Base-by-base conservation (phyloP, 2,888 invertebrate species). In the Ditylenchus weischeri region DNA sequence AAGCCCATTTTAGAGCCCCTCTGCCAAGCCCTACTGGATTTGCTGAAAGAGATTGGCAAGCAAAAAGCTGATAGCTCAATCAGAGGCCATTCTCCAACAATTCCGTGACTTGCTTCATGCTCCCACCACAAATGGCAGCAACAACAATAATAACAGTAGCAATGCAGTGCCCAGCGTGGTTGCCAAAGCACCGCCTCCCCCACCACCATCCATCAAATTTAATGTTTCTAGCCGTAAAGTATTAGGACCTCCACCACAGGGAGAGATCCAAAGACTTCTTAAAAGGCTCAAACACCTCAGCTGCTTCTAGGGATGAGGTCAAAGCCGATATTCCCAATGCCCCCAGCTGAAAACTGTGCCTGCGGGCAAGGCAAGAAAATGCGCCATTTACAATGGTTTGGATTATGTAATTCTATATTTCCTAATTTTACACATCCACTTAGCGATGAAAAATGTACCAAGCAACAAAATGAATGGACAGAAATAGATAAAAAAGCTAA, bases 321-420 rank as follows among this genome's bases (percentile, higher is more conserved):
- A 43, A 38, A 13, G 64, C 54, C 18, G 72, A 71, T 21, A 68
- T 72, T 38, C 72, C 73, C 8, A 75, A 51, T 15, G 86, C n/a
- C 86, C 76, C 87, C 90, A 92, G 15, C 92, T 92, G 80, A 92
- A 92, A 83, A 90, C 91, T 80, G 93, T 91, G 0, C 94, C 94
- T 0, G 89, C 90, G 69, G 94, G n/a, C n/a, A 95, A n/a, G 91
- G 90, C 84, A 89, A 90, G 38, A 94, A 93, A 85, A 93, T 95
- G 93, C 93, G 93, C 86, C 92, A 93, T 0, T 90, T 95, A 73
- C 94, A 95, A 83, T 96, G 95, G 95, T 91, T 92, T 83, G 95
- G 94, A 85, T 92, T 95, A 79, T n/a, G n/a, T n/a, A n/a, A n/a
- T n/a, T n/a, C n/a, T n/a, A n/a, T n/a, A n/a, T n/a, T n/a, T n/a